A percentile compares a stretch with the other conserved stretches of the same genome.
Conservation (phyloP, 1,140 invertebrate species). For the Lordiphosa clarofinis region DNA sequence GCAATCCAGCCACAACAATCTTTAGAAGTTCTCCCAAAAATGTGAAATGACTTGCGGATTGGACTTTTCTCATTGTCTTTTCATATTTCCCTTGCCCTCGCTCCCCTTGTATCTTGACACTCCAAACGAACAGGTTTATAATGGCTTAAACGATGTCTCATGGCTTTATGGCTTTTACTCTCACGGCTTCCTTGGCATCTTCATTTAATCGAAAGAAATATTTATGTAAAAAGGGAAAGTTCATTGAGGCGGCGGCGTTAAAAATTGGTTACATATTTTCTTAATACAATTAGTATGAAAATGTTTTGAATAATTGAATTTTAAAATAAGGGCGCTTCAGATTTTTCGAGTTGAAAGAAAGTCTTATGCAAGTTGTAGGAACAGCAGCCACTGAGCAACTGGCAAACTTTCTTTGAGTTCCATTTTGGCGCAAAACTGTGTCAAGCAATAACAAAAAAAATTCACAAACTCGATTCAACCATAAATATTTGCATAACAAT, state of each 20-base stretch:
- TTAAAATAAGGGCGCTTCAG: constrained; percentile 22
- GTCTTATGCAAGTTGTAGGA: constrained; percentile 51
- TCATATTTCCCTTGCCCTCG: constrained; percentile 1
- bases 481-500: constrained; percentile 67
- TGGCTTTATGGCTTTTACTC: constrained; percentile 57
- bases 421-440: constrained; percentile 46
- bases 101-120: constrained; percentile 38
- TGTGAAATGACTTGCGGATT: too few species aligned
- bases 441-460: constrained; percentile 35
- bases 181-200: constrained; percentile 61
- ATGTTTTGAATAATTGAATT: constrained; percentile 72
- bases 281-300: constrained; percentile 61
- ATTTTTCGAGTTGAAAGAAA: constrained; percentile 8
- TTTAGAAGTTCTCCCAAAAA: too few species aligned
- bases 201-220: constrained; percentile 57
- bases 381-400: constrained; percentile 16
- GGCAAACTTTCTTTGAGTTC: constrained; percentile 50
- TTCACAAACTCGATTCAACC: constrained; percentile 41
- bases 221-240: constrained; percentile 66
- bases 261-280: constrained; percentile 33
- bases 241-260: constrained; percentile 62
- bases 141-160: constrained; percentile 58
- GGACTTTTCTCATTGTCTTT: constrained; percentile 3
- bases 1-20: too few species aligned
- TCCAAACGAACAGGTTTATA: constrained; percentile 59